A percentile compares a stretch with the other conserved stretches of the same genome.
phyloP scores from a whole-genome alignment of 2,113 vertebrate genomes.

The Labeo catla region DNA sequence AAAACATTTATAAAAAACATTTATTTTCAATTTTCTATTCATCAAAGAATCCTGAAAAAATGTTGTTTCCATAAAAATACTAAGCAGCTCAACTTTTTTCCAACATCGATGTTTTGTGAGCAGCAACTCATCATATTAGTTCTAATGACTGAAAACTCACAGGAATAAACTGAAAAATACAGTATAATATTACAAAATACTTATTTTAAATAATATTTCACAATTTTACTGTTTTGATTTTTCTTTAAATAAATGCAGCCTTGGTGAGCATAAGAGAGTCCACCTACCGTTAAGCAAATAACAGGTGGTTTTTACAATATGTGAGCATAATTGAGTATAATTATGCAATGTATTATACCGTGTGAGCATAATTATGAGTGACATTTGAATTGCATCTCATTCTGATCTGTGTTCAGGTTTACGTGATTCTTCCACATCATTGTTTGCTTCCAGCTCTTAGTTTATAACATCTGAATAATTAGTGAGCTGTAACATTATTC shows the following conservation, averaged over 20 bases:
- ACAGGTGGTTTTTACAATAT: not conserved
- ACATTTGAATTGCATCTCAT: conserved; percentile 1
- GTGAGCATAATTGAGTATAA: not conserved
- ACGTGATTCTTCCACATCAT: not conserved
- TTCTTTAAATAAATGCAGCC: not conserved
- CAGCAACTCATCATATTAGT: not conserved
- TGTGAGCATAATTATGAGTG: not conserved
- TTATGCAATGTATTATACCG: too few relatives aligned
- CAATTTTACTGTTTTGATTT: not conserved
- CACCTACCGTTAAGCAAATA: not conserved
- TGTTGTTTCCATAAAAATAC: not conserved
- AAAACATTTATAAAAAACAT: not conserved
- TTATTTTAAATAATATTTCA: not conserved
- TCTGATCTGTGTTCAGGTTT: not conserved
- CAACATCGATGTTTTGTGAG: not conserved
- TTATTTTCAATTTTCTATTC: not conserved
- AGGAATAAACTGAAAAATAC: not conserved
- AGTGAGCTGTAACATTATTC: not conserved
- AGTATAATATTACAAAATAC: not conserved
- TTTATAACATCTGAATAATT: not conserved
- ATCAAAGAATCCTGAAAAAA: not conserved
- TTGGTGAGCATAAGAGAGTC: not conserved
- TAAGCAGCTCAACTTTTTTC: not conserved
- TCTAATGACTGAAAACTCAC: not conserved
- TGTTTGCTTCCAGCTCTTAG: not conserved